Conservation (phyloP, 2,888 invertebrate genomes). For the Kuschelorhynchus macadamiae region DNA sequence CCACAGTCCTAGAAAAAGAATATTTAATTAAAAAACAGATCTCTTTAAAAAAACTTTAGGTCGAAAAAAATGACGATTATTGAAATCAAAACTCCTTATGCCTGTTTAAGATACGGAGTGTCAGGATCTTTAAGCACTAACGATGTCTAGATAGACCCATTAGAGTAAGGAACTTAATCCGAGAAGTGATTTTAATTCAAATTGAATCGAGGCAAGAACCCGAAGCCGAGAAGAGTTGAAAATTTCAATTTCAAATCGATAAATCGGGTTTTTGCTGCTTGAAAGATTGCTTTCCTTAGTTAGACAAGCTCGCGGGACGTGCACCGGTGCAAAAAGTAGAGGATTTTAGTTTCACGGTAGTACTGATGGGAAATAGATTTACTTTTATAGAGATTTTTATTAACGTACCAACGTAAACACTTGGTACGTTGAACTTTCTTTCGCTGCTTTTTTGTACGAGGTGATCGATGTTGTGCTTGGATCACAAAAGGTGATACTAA, state of each 20-base stretch:
- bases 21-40: too few species aligned
- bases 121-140: neutral
- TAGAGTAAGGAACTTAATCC: conserved; percentile 38
- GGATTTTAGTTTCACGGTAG: neutral
- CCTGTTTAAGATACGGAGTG: neutral
- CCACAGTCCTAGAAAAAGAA: too few species aligned
- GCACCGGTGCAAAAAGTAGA: neutral
- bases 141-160: conserved; percentile 27
- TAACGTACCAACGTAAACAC: neutral
- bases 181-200: conserved; percentile 29
- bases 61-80: too few species aligned
- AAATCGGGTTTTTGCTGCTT: conserved; percentile 39
- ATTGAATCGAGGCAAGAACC: conserved; percentile 26
- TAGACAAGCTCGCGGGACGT: too few species aligned
- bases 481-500: too few species aligned
- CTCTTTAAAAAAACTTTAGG: too few species aligned
- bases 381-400: neutral
- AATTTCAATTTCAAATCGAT: conserved; percentile 46
- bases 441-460: too few species aligned
- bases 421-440: neutral
- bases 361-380: neutral
- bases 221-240: conserved; percentile 18
- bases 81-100: too few species aligned
- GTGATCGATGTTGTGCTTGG: too few species aligned
- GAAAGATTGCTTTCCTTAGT: conserved; percentile 36